Conservation (phyloP, 1,140 invertebrate genomes). For the Drosophila eugracilis region DNA sequence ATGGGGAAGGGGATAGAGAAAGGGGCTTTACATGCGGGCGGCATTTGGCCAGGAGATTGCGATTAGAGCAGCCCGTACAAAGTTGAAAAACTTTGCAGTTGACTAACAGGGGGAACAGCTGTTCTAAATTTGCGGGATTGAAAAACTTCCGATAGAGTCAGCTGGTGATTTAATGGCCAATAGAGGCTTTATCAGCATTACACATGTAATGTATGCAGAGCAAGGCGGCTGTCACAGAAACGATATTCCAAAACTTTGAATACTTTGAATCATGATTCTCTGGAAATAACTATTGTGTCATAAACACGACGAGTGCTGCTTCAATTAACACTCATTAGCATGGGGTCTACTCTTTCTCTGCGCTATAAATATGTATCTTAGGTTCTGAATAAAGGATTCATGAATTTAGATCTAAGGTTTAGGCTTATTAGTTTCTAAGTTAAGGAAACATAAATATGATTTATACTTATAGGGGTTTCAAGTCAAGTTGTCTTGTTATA, state of each 20-base stretch:
- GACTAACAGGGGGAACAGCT: slow-evolving; percentile 11
- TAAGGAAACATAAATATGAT: too few relatives aligned
- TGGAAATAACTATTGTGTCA: slow-evolving; percentile 10
- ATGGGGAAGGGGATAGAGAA: background rate
- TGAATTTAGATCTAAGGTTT: too few relatives aligned
- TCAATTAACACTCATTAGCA: slow-evolving; percentile 16
- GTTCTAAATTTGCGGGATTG: background rate
- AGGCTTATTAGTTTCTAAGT: too few relatives aligned
- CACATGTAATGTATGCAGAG: too few relatives aligned
- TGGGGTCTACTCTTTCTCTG: background rate
- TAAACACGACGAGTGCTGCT: background rate
- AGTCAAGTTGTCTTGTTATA: background rate
- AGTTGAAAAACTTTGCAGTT: background rate
- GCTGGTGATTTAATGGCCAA: background rate
- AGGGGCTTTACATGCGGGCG: slow-evolving; percentile 29
- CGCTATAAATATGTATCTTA: background rate
- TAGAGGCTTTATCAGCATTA: background rate
- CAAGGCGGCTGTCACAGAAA: too few relatives aligned
- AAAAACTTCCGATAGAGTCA: background rate
- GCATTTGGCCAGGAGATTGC: slow-evolving; percentile 36
- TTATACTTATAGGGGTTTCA: too few relatives aligned
- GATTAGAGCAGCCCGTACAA: background rate
- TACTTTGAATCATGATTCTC: slow-evolving; percentile 19
- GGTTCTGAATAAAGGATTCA: background rate
- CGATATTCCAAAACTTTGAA: background rate